Evolutionary conservation across 35 echinoderm and acorn worm genomes (phyloP).

Genomic region (Heliocidaris tuberculata): DNA sequence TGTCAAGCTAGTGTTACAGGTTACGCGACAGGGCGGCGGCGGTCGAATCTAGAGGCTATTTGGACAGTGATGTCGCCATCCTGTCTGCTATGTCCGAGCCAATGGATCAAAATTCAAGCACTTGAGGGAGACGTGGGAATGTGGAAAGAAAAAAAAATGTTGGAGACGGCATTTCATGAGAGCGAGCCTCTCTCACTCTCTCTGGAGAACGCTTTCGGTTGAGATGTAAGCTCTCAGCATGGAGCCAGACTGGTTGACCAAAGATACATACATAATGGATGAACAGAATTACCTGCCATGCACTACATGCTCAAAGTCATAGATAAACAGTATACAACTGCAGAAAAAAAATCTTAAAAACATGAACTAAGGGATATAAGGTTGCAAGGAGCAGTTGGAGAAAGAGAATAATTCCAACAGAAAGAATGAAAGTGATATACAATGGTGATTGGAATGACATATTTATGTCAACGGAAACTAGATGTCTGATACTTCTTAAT

Average conservation of each 20-base stretch:
- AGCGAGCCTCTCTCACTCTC: not conserved
- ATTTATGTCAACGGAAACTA: slow-evolving; percentile 3
- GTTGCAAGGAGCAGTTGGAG: not conserved
- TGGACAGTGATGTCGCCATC: slow-evolving; percentile 27
- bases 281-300: slow-evolving; percentile 25
- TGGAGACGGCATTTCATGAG: slow-evolving; percentile 25
- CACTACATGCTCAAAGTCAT: not conserved
- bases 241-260: slow-evolving; percentile 42
- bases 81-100: slow-evolving; percentile 24
- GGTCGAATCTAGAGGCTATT: slow-evolving; percentile 26
- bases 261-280: slow-evolving; percentile 40
- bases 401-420: not conserved
- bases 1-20: slow-evolving; percentile 27
- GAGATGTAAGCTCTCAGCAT: not conserved
- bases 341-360: not conserved
- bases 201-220: not conserved
- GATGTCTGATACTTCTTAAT: not conserved
- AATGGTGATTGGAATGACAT: not conserved
- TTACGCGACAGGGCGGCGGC: slow-evolving; percentile 28
- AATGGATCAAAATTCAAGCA: slow-evolving; percentile 15
- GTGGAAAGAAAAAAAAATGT: not conserved
- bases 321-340: not conserved
- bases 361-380: not conserved
- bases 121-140: slow-evolving; percentile 11
- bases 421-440: not conserved